phyloP scores from a whole-genome alignment of 2,797 vertebrate species.

The Vultur gryphus region DNA sequence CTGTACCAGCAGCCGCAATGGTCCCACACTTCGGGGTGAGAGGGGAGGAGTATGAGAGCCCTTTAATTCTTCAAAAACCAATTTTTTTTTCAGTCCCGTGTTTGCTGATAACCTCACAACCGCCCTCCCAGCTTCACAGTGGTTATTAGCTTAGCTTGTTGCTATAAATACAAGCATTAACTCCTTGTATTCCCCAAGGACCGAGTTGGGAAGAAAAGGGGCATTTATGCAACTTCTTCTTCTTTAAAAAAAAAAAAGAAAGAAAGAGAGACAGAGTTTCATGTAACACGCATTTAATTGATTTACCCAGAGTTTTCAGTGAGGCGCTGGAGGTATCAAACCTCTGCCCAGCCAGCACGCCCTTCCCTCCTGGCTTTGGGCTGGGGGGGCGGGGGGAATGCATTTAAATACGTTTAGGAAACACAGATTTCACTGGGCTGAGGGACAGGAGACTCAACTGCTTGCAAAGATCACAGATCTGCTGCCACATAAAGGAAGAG shows the following conservation, averaged over 20 bases:
- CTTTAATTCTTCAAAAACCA: constrained; percentile 19
- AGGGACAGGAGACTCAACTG: background rate
- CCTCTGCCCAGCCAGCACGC: background rate
- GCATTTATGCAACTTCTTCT: background rate
- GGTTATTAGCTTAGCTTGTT: constrained; percentile 41
- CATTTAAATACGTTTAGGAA: background rate
- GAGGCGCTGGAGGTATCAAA: background rate
- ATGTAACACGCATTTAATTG: background rate
- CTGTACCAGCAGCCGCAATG: background rate
- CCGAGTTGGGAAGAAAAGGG: background rate
- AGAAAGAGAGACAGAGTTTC: background rate
- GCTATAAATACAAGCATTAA: constrained; percentile 47
- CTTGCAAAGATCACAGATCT: background rate
- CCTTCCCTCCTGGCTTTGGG: background rate
- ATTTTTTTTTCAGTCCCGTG: background rate
- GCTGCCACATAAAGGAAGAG: background rate
- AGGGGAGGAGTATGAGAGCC: background rate
- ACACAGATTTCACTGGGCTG: background rate
- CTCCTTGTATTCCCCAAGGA: constrained; percentile 15
- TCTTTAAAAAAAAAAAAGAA: background rate
- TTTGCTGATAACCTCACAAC: constrained; percentile 45
- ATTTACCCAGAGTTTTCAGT: background rate
- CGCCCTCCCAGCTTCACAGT: background rate
- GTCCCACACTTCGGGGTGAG: background rate
- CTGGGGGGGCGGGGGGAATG: accelerated